phyloP scores from a whole-genome alignment of 92 coral and sea anemone species.

The Phenganax marumi region DNA sequence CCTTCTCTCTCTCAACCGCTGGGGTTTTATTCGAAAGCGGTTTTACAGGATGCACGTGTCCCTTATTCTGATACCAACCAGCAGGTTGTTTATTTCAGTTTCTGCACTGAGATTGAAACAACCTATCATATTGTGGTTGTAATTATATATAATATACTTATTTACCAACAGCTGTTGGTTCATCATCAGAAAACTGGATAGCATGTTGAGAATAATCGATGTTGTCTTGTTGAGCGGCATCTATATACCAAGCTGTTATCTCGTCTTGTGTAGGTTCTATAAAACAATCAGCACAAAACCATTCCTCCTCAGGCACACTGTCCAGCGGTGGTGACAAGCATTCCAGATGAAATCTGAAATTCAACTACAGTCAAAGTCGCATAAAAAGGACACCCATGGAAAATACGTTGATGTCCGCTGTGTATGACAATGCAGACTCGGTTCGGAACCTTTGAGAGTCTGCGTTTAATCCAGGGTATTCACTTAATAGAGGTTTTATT shows the following conservation, averaged over 20 bases:
- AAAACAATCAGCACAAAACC: conserved; percentile 77
- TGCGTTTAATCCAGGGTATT: too few species aligned
- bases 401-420: neutral
- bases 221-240: neutral
- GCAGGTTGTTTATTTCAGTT: too few species aligned
- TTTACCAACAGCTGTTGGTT: neutral
- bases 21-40: too few species aligned
- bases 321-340: conserved; percentile 79
- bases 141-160: too few species aligned
- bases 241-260: neutral
- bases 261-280: conserved; percentile 21
- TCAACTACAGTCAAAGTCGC: neutral
- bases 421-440: neutral
- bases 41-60: too few species aligned
- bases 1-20: too few species aligned
- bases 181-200: conserved; percentile 18
- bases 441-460: neutral
- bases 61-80: too few species aligned
- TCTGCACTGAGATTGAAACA: too few species aligned
- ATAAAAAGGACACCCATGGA: neutral
- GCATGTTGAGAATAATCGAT: conserved; percentile 18
- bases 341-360: conserved; percentile 80
- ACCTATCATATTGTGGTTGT: too few species aligned
- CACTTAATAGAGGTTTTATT: too few species aligned
- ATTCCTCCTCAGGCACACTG: conserved; percentile 81